Evolutionary conservation across 2,888 invertebrate genomes (phyloP).

Genomic region (Xestobium rufovillosum): DNA sequence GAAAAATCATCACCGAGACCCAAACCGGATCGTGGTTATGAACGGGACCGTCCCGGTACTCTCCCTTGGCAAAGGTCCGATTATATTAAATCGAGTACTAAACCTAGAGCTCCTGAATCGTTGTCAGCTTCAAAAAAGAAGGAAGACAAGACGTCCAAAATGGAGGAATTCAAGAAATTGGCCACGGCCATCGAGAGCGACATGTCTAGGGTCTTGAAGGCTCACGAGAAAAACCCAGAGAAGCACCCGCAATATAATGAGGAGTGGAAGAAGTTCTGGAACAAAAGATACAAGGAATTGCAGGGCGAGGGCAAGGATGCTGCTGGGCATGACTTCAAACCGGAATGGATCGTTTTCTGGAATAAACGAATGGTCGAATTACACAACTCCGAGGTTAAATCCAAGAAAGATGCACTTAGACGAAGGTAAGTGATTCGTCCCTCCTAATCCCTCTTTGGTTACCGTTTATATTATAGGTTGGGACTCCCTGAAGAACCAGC

Average conservation of each 20-base stretch:
- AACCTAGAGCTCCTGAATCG: slow-evolving; percentile 20
- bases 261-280: slow-evolving; percentile 90
- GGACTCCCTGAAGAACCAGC: slow-evolving; percentile 36
- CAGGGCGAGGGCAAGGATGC: slow-evolving; percentile 70
- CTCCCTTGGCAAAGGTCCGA: slow-evolving; percentile 31
- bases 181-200: slow-evolving; percentile 49
- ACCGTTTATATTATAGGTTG: too few relatives aligned
- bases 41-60: too few relatives aligned
- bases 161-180: slow-evolving; percentile 47
- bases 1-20: too few relatives aligned
- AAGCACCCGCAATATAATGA: slow-evolving; percentile 82
- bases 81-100: slow-evolving; percentile 24
- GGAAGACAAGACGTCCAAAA: slow-evolving; percentile 39
- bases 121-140: slow-evolving; percentile 8
- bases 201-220: slow-evolving; percentile 58
- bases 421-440: slow-evolving; percentile 49
- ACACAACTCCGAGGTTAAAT: slow-evolving; percentile 60
- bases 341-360: slow-evolving; percentile 85
- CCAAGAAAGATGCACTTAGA: slow-evolving; percentile 61
- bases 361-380: slow-evolving; percentile 73
- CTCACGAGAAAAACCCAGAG: slow-evolving; percentile 78
- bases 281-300: slow-evolving; percentile 67
- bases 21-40: too few relatives aligned
- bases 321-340: slow-evolving; percentile 74
- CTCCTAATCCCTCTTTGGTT: slow-evolving; percentile 41